Conservation (phyloP, 1,140 invertebrate genomes). For the Lineus longissimus region DNA sequence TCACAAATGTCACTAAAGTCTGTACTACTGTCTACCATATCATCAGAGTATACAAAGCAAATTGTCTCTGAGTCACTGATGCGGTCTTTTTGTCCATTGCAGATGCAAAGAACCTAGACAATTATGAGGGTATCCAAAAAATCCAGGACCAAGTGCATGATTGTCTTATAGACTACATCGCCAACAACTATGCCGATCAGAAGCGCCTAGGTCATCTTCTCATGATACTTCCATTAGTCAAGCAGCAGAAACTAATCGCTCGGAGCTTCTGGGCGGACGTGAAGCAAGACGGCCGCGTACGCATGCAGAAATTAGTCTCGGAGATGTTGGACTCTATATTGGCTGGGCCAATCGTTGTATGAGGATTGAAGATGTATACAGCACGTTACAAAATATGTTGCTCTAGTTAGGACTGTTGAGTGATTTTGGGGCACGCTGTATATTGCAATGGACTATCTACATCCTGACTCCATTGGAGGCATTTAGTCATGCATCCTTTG, state of each 20-base stretch:
- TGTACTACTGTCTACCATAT: no score
- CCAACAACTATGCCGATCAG: slow-evolving; percentile 63
- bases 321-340: slow-evolving; percentile 81
- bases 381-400: no score
- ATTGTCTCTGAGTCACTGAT: no score
- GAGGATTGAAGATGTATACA: no score
- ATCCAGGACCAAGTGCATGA: slow-evolving; percentile 83
- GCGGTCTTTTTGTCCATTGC: slow-evolving; percentile 36
- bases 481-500: no score
- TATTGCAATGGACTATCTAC: no score
- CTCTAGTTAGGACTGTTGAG: no score
- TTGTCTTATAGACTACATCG: slow-evolving; percentile 79
- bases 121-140: slow-evolving; percentile 75
- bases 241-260: slow-evolving; percentile 80
- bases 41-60: no score
- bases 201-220: slow-evolving; percentile 77
- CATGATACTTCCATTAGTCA: slow-evolving; percentile 78
- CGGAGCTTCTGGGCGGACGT: slow-evolving; percentile 86
- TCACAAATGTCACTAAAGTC: no score
- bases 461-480: no score
- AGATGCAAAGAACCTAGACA: slow-evolving; percentile 78
- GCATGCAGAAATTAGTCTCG: slow-evolving; percentile 94
- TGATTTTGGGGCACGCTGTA: no score
- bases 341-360: not conserved
- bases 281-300: slow-evolving; percentile 79